A percentile compares a stretch with the other conserved stretches of the same genome.
These are phyloP conservation scores for Nemoura dubitans DNA, from an alignment of 2,888 invertebrate species.

Conservation along the genomic window DNA sequence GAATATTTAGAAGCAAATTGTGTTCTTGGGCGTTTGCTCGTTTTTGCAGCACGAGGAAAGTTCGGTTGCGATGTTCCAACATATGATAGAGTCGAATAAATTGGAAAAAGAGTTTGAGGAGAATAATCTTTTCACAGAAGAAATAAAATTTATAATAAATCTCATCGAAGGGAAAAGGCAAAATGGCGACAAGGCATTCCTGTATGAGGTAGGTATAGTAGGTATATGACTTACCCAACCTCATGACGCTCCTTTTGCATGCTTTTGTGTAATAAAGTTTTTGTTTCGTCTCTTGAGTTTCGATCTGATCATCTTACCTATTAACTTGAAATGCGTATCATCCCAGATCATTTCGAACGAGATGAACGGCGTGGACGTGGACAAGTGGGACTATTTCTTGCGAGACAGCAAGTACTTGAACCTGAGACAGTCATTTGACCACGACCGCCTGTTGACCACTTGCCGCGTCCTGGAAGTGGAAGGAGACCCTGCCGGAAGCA, in stretches of 20 bases:
- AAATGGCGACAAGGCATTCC: constrained; percentile 55
- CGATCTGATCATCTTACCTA: too few relatives aligned
- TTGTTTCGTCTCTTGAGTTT: too few relatives aligned
- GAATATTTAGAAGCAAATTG: too few relatives aligned
- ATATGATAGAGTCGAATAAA: constrained; percentile 59
- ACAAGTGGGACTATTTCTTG: constrained; percentile 74
- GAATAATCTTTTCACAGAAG: constrained; percentile 52
- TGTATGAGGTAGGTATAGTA: constrained; percentile 61
- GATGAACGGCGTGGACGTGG: constrained; percentile 69
- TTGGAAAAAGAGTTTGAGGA: background rate
- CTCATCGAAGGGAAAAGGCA: constrained; percentile 57
- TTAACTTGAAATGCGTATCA: constrained; percentile 44
- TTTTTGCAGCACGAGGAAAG: constrained; percentile 63
- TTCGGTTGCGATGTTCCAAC: constrained; percentile 62
- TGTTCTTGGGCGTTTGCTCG: too few relatives aligned
- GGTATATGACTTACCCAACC: too few relatives aligned
- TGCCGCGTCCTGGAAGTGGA: constrained; percentile 56
- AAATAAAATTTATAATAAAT: constrained; percentile 62
- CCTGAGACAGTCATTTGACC: constrained; percentile 61
- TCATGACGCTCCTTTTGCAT: too few relatives aligned
- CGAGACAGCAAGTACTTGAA: constrained; percentile 66
- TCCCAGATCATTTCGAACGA: constrained; percentile 68
- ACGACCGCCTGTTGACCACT: constrained; percentile 60
- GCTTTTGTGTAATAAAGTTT: too few relatives aligned
- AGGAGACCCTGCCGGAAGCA: constrained; percentile 43